Percentiles rank a stretch among this genome's conserved stretches.
phyloP scores from a whole-genome alignment of 2,888 invertebrate genomes.

The Cenopis cana region DNA sequence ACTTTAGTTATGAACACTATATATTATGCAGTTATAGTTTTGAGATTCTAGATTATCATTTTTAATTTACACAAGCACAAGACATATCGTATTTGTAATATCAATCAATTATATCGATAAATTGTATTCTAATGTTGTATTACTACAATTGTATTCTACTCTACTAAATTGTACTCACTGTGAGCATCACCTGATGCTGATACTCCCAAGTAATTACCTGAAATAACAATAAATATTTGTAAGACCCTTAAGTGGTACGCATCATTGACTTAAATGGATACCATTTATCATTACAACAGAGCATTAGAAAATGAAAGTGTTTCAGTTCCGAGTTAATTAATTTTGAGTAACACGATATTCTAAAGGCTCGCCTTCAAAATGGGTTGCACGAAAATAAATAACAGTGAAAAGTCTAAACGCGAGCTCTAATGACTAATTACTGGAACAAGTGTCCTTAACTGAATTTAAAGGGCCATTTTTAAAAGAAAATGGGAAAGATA shows the following conservation, averaged over 20 bases:
- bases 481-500: constrained; percentile 30
- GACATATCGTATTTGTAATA: too few relatives aligned
- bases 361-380: constrained; percentile 15
- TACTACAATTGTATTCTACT: too few relatives aligned
- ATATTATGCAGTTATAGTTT: too few relatives aligned
- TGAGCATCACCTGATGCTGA: neutral
- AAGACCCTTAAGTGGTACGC: constrained; percentile 23
- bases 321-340: constrained; percentile 43
- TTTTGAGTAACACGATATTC: constrained; percentile 32
- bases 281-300: constrained; percentile 29
- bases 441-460: constrained; percentile 49
- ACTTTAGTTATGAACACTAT: too few relatives aligned
- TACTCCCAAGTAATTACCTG: constrained; percentile 30
- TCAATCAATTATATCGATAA: too few relatives aligned
- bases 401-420: constrained; percentile 52
- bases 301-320: constrained; percentile 55
- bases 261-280: constrained; percentile 55
- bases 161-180: neutral
- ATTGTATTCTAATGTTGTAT: too few relatives aligned
- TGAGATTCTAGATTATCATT: too few relatives aligned
- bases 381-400: constrained; percentile 44
- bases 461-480: constrained; percentile 44
- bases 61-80: too few relatives aligned
- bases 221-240: constrained; percentile 24
- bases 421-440: constrained; percentile 55